Evolutionary conservation across 2,797 vertebrate species (phyloP).

Genomic region (Ibycter americanus): DNA sequence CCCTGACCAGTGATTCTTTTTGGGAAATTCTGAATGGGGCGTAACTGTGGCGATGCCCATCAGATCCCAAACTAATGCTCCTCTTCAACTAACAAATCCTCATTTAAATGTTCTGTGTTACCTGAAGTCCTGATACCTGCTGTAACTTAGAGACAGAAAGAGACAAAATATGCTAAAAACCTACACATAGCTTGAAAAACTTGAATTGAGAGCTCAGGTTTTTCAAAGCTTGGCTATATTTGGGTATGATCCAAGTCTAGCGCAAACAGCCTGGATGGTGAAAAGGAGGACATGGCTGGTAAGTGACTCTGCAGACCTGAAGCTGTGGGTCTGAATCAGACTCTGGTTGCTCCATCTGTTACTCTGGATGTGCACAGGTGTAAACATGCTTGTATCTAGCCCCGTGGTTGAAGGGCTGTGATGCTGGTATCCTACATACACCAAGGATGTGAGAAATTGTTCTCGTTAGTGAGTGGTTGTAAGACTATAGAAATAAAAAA

Average conservation of each 20-base stretch:
- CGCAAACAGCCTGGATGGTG: neutral
- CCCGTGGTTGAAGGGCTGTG: neutral
- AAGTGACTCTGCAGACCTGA: neutral
- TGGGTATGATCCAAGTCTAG: neutral
- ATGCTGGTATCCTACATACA: neutral
- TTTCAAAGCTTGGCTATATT: neutral
- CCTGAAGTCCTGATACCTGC: no score
- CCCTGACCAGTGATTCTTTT: neutral
- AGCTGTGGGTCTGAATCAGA: neutral
- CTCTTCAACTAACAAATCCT: neutral
- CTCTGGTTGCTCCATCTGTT: neutral
- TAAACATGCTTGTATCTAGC: neutral
- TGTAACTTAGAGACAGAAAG: neutral
- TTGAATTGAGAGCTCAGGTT: neutral
- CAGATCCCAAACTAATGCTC: neutral
- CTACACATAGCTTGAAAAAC: neutral
- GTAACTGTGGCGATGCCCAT: neutral
- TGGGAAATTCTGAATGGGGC: neutral
- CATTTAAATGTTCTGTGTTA: accelerated
- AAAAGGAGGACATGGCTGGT: neutral
- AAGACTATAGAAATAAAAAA: neutral
- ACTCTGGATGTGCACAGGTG: neutral
- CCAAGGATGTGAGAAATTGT: neutral
- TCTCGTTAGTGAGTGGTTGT: neutral
- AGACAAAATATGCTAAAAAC: neutral